phyloP scores from a whole-genome alignment of 92 coral and sea anemone genomes.

The Porites evermanni region DNA sequence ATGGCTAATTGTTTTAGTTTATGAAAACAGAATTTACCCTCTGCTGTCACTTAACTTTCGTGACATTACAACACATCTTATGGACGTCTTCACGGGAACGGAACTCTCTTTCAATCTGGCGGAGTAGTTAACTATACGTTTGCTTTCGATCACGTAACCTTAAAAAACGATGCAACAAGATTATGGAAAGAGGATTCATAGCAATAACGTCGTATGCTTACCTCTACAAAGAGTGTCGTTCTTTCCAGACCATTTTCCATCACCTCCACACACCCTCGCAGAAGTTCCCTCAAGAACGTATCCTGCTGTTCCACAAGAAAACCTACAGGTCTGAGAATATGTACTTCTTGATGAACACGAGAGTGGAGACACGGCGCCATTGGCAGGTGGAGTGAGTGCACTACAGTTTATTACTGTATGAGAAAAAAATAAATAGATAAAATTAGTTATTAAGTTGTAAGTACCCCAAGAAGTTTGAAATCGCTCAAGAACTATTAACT shows the following conservation, averaged over 20 bases:
- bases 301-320: slow-evolving; percentile 20
- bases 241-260: slow-evolving; percentile 48
- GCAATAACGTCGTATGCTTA: neutral
- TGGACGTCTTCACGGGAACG: no score
- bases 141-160: neutral
- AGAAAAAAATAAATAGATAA: neutral
- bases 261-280: slow-evolving; percentile 31
- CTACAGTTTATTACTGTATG: slow-evolving; percentile 26
- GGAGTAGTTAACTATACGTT: no score
- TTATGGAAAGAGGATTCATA: neutral
- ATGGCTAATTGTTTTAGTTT: no score
- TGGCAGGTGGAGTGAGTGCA: slow-evolving; percentile 22
- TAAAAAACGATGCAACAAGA: neutral
- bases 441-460: no score
- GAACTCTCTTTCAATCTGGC: no score
- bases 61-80: no score
- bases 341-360: slow-evolving; percentile 36
- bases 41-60: neutral
- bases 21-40: neutral
- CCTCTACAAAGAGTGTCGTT: slow-evolving; percentile 58
- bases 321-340: slow-evolving; percentile 35
- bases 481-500: no score
- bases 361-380: slow-evolving; percentile 36
- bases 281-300: slow-evolving; percentile 43
- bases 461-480: neutral